Evolutionary conservation across 2,113 vertebrate species (phyloP).

Genomic region (Riparia riparia): DNA sequence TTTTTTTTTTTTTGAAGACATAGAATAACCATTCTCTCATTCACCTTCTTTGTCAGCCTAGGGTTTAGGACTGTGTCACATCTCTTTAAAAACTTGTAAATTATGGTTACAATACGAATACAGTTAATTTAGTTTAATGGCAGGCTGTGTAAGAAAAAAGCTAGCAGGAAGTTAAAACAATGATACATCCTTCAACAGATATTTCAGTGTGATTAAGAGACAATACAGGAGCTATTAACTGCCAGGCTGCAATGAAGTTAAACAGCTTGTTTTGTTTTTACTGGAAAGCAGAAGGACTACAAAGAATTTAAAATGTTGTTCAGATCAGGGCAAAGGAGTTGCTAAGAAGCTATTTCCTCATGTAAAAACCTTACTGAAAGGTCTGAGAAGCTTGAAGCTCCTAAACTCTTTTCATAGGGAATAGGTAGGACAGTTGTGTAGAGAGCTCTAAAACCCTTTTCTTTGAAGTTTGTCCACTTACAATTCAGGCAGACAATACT

Average conservation of each 20-base stretch:
- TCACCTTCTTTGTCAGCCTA: not conserved
- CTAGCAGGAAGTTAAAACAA: conserved; percentile 55
- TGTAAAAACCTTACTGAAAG: not conserved
- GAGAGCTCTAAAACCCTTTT: not conserved
- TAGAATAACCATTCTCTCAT: not conserved
- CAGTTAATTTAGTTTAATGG: conserved; percentile 10
- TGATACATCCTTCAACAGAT: conserved; percentile 43
- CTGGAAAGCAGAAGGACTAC: conserved; percentile 51
- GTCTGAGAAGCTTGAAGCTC: not conserved
- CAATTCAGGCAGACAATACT: not conserved
- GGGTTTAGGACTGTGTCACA: not conserved
- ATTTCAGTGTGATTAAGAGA: conserved; percentile 37
- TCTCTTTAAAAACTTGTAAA: conserved; percentile 31
- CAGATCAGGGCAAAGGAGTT: not conserved
- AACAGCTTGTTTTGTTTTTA: conserved; percentile 57
- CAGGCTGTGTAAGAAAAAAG: not conserved
- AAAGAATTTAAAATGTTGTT: conserved; percentile 35
- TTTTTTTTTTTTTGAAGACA: not conserved
- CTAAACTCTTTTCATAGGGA: not conserved
- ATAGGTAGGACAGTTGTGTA: not conserved
- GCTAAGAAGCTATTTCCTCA: conserved; percentile 34
- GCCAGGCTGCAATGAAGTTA: conserved; percentile 43
- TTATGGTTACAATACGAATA: not conserved
- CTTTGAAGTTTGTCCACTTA: conserved; percentile 19
- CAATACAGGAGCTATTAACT: conserved; percentile 60